These are phyloP conservation scores for Cliona cf. orientalis DNA, from an alignment of 37 sponge, comb jelly and placozoan species.

Conservation along the genomic window DNA sequence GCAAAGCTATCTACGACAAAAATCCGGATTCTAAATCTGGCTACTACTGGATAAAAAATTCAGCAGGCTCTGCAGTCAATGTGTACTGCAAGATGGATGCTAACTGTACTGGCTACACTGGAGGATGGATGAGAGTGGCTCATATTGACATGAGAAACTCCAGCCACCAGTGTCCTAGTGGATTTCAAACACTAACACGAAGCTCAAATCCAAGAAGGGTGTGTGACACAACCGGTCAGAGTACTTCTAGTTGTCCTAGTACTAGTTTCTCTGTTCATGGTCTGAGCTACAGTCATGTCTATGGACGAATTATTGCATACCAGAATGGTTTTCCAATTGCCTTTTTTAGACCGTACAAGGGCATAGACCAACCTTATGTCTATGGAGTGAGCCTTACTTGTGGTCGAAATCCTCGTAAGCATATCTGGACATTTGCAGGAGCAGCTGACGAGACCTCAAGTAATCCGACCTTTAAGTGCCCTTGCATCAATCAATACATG, in stretches of 20 bases:
- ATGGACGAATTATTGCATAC: conserved; percentile 7
- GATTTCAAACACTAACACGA: background rate
- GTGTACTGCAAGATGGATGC: background rate
- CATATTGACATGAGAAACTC: conserved; percentile 7
- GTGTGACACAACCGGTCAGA: conserved; percentile 1
- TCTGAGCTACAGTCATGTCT: conserved; percentile 4
- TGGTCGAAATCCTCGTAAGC: background rate
- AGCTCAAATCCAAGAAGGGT: background rate
- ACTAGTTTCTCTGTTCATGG: conserved; percentile 5
- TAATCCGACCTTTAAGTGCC: background rate
- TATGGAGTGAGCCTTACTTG: conserved; percentile 7
- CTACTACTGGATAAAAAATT: background rate
- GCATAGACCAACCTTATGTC: conserved; percentile 1
- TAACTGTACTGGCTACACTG: background rate
- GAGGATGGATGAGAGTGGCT: conserved; percentile 6
- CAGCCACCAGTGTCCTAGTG: conserved; percentile 13
- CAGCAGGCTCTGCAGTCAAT: background rate
- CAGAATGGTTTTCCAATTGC: background rate
- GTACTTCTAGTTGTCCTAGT: background rate
- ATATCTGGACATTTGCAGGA: conserved; percentile 21
- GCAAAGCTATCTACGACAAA: background rate
- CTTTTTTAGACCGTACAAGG: background rate
- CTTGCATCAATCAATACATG: background rate
- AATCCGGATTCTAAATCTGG: background rate
- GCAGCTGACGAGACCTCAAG: conserved; percentile 4